Conservation (phyloP, 2,113 vertebrate species). For the Callionymus lyra region DNA sequence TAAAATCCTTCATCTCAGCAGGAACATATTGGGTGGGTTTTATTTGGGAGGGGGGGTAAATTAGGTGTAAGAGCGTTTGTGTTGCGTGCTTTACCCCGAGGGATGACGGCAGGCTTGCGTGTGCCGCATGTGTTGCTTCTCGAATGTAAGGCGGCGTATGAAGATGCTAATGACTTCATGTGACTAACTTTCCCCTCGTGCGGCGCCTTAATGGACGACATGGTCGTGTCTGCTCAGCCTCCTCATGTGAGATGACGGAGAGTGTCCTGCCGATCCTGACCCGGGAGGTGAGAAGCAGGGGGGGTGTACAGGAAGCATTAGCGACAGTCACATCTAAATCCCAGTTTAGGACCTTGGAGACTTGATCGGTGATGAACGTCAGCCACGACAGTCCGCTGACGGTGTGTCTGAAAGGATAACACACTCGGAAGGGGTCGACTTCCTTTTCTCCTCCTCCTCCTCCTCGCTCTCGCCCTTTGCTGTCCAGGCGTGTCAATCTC, state of each 20-base stretch:
- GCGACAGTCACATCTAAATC: conserved; percentile 24
- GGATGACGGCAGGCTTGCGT: conserved; percentile 22
- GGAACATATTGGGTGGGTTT: conserved; percentile 32
- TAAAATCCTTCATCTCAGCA: conserved; percentile 46
- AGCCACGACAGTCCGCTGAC: conserved; percentile 22
- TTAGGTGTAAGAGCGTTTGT: conserved; percentile 24
- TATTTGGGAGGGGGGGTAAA: conserved; percentile 26
- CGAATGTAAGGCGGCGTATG: conserved; percentile 35
- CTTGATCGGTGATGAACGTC: conserved; percentile 36
- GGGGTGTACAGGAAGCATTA: no score
- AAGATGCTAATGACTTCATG: conserved; percentile 46
- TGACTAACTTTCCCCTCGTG: conserved; percentile 37
- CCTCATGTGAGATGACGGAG: conserved; percentile 12
- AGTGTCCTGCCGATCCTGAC: conserved; percentile 13
- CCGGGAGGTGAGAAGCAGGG: conserved; percentile 5
- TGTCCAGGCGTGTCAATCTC: conserved; percentile 36
- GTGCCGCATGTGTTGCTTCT: conserved; percentile 34
- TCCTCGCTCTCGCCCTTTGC: conserved; percentile 13
- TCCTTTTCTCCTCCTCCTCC: conserved; percentile 17
- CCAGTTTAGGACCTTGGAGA: conserved; percentile 30
- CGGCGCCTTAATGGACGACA: conserved; percentile 19
- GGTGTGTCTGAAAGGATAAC: conserved; percentile 36
- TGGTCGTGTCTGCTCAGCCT: no score
- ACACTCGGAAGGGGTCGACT: conserved; percentile 34
- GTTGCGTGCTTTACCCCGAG: conserved; percentile 15